These are phyloP conservation scores for Pocillopora damicornis DNA, from an alignment of 64 coral and sea anemone species.

Conservation along the genomic window DNA sequence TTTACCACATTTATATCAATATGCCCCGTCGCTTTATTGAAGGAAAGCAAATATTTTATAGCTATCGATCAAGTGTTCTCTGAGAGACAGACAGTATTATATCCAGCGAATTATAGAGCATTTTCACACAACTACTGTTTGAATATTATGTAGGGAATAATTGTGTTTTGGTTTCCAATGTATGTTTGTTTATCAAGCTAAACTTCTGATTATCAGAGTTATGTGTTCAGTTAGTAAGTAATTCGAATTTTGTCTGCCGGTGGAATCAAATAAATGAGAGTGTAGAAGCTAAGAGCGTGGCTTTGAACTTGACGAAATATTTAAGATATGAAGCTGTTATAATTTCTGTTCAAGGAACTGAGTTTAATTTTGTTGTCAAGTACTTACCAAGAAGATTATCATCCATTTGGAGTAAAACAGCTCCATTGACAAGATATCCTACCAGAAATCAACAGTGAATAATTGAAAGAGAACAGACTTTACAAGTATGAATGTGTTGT, in stretches of 20 bases:
- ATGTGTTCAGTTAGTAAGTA: neutral
- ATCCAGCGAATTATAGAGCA: neutral
- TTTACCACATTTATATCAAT: neutral
- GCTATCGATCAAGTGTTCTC: neutral
- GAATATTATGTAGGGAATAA: neutral
- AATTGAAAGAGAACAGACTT: neutral
- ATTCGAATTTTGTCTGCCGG: neutral
- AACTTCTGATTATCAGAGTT: neutral
- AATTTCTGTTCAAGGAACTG: neutral
- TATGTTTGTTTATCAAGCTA: neutral
- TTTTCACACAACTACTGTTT: neutral
- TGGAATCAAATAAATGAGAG: neutral
- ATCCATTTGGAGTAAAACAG: constrained; percentile 42
- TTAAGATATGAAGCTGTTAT: neutral
- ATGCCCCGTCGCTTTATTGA: neutral
- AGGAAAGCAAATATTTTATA: neutral
- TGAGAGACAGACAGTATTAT: neutral
- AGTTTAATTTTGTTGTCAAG: neutral
- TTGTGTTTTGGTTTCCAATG: neutral
- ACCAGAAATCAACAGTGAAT: neutral
- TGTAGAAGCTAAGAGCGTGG: neutral
- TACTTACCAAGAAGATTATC: constrained; percentile 33
- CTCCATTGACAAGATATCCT: constrained; percentile 44
- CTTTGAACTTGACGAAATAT: neutral
- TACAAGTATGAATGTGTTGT: neutral